A percentile compares a stretch with the other conserved stretches of the same genome.
Evolutionary conservation across 2,888 invertebrate species (phyloP).

Genomic region (Crossocerus cetratus): DNA sequence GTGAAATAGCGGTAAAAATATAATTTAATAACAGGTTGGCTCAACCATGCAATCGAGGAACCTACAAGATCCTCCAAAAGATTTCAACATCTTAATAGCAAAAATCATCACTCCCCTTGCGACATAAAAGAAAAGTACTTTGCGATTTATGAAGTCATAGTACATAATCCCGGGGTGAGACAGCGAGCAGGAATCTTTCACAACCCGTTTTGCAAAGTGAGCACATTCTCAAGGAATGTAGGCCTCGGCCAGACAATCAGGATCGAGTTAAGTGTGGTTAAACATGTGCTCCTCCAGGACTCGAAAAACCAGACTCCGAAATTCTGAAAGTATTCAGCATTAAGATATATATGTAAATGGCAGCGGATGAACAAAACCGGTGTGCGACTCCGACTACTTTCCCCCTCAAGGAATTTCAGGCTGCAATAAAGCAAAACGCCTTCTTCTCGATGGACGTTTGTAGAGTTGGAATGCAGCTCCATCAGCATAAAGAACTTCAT

Average conservation of each 20-base stretch:
- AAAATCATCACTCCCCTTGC: slow-evolving; percentile 13
- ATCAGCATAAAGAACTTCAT: too few species aligned
- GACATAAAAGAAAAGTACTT: slow-evolving; percentile 26
- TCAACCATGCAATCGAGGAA: too few species aligned
- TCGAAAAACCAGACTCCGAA: background rate
- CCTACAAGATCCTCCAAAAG: background rate
- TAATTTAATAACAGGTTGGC: too few species aligned
- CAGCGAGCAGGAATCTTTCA: slow-evolving; percentile 43
- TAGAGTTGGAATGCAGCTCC: too few species aligned
- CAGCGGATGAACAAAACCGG: too few species aligned
- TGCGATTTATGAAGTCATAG: slow-evolving; percentile 7
- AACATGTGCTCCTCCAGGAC: slow-evolving; percentile 19
- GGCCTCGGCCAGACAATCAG: slow-evolving; percentile 62
- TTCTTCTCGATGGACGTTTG: too few species aligned
- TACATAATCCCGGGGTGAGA: slow-evolving; percentile 25
- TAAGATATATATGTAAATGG: background rate
- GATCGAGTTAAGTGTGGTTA: slow-evolving; percentile 40
- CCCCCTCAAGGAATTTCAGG: too few species aligned
- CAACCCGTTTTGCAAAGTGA: slow-evolving; percentile 55
- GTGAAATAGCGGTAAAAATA: too few species aligned
- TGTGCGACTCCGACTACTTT: too few species aligned
- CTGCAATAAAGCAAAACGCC: too few species aligned
- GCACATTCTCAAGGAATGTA: slow-evolving; percentile 57
- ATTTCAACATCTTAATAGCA: background rate
- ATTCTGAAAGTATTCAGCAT: background rate